phyloP scores from a whole-genome alignment of 2,797 vertebrate genomes.

The Pseudomugil tenellus region DNA sequence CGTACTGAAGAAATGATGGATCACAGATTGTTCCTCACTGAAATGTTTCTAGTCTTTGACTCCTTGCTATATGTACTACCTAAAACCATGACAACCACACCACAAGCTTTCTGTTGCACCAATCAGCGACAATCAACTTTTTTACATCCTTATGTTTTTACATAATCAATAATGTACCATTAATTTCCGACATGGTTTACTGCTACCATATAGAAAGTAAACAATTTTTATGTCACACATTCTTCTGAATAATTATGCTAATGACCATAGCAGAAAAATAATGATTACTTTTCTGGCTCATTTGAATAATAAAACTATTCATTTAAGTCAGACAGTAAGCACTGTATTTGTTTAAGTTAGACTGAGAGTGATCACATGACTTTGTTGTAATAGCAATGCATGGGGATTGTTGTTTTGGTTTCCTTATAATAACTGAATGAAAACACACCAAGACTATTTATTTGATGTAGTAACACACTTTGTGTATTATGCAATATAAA shows the following conservation, averaged over 20 bases:
- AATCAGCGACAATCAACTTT: constrained; percentile 21
- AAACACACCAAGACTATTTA: constrained; percentile 41
- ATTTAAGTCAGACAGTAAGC: constrained; percentile 61
- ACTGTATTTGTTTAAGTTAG: constrained; percentile 52
- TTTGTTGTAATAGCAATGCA: constrained; percentile 52
- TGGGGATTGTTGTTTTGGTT: constrained; percentile 59
- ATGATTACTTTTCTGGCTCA: constrained; percentile 68
- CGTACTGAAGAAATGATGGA: background rate
- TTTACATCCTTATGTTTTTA: constrained; percentile 4
- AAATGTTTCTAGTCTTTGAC: background rate
- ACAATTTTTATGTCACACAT: constrained; percentile 52
- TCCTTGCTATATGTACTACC: background rate
- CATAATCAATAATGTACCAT: constrained; percentile 13
- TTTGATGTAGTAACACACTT: constrained; percentile 46
- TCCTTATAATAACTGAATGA: constrained; percentile 43
- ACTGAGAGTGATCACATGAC: constrained; percentile 55
- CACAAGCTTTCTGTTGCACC: background rate
- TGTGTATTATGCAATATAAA: constrained; percentile 41
- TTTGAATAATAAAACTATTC: constrained; percentile 71
- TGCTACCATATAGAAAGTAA: constrained; percentile 59
- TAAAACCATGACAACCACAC: background rate
- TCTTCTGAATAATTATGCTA: constrained; percentile 61
- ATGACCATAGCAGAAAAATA: constrained; percentile 55
- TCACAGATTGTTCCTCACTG: background rate
- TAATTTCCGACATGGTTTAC: constrained; percentile 37